Evolutionary conservation across 2,888 invertebrate species (phyloP).

Genomic region (Parnassius apollo): DNA sequence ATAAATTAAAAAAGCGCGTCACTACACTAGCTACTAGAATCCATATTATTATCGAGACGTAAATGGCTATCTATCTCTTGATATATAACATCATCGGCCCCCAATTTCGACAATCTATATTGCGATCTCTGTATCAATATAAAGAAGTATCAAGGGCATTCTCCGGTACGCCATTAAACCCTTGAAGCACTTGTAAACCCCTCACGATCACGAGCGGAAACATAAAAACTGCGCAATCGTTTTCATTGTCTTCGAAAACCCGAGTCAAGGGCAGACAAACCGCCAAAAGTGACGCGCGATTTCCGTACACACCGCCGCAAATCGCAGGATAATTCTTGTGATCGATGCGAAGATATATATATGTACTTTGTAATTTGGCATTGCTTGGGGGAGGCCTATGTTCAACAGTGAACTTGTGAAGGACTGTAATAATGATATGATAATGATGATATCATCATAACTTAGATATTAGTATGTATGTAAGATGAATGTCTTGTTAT

Average conservation of each 20-base stretch:
- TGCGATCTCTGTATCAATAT: constrained; percentile 19
- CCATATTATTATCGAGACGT: neutral
- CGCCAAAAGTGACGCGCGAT: constrained; percentile 27
- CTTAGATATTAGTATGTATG: no score
- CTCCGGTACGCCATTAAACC: constrained; percentile 11
- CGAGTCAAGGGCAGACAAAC: constrained; percentile 29
- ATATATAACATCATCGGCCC: neutral
- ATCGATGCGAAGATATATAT: constrained; percentile 13
- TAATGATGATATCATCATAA: no score
- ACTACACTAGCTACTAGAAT: no score
- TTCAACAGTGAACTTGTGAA: no score
- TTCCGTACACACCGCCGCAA: constrained; percentile 1
- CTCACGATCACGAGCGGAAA: constrained; percentile 35
- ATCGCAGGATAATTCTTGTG: constrained; percentile 3
- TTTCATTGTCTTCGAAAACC: constrained; percentile 31
- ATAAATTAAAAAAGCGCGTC: no score
- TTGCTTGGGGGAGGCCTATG: no score
- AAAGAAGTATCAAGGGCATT: constrained; percentile 11
- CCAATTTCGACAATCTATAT: constrained; percentile 17
- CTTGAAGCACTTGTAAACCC: constrained; percentile 30
- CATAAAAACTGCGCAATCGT: constrained; percentile 35
- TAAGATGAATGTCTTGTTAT: no score
- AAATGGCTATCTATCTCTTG: constrained; percentile 1
- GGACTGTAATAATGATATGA: no score
- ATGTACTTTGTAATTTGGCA: no score